Percentiles rank a stretch among this genome's conserved stretches.
Evolutionary conservation across 1,140 invertebrate genomes (phyloP).

Genomic region (Plectrocnemia conspersa): DNA sequence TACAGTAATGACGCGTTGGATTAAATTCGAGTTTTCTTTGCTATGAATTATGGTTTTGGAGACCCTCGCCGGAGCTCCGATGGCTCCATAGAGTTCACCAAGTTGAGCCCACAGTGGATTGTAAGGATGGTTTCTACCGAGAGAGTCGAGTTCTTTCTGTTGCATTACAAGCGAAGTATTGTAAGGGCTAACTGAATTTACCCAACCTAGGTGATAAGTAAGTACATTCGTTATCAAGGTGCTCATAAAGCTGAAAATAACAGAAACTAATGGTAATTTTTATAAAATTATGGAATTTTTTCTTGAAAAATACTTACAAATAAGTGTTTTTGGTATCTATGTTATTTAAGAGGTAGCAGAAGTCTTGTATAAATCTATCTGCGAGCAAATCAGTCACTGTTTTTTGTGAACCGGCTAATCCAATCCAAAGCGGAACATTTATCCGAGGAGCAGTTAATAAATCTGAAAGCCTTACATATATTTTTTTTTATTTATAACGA

Average conservation of each 20-base stretch:
- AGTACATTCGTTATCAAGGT: constrained; percentile 81
- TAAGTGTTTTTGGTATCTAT: constrained; percentile 75
- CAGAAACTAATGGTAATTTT: constrained; percentile 19
- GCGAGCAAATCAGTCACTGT: constrained; percentile 47
- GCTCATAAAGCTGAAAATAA: constrained; percentile 76
- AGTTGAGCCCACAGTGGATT: constrained; percentile 85
- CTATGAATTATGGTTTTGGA: constrained; percentile 76
- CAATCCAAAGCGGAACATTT: constrained; percentile 63
- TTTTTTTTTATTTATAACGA: too few relatives aligned
- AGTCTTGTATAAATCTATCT: constrained; percentile 54
- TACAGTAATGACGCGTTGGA: constrained; percentile 62
- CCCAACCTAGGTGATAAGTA: constrained; percentile 87
- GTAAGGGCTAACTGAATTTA: constrained; percentile 65
- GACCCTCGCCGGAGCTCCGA: constrained; percentile 70
- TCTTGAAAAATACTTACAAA: constrained; percentile 63
- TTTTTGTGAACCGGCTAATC: constrained; percentile 51
- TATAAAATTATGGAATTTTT: constrained; percentile 19
- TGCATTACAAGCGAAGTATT: constrained; percentile 36
- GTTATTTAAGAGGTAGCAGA: constrained; percentile 55
- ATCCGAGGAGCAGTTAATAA: constrained; percentile 64
- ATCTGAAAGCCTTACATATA: constrained; percentile 57
- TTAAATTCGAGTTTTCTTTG: constrained; percentile 56
- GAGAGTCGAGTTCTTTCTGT: constrained; percentile 36
- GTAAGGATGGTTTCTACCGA: constrained; percentile 50
- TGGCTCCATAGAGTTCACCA: constrained; percentile 75